A percentile compares a stretch with the other conserved stretches of the same genome.
Conservation (phyloP, 1,140 invertebrate species). For the Choristoneura fumiferana region DNA sequence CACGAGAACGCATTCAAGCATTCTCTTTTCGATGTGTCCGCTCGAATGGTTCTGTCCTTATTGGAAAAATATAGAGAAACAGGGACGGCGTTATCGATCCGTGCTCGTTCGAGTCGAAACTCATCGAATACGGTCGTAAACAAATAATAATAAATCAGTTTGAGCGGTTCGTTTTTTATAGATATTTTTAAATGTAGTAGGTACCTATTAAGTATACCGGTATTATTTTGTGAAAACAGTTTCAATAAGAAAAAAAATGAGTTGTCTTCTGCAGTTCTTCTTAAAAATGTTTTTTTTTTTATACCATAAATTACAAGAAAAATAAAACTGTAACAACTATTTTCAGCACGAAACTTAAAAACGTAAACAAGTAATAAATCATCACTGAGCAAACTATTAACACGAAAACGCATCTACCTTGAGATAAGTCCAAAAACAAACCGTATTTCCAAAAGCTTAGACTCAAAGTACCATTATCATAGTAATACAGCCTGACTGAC, state of each 20-base stretch:
- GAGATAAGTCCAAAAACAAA: not conserved
- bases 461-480: too few relatives aligned
- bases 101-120: conserved; percentile 20
- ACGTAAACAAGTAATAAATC: conserved; percentile 24
- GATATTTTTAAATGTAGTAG: too few relatives aligned
- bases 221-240: too few relatives aligned
- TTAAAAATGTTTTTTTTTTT: too few relatives aligned
- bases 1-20: conserved; percentile 30
- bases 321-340: conserved; percentile 21
- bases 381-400: not conserved
- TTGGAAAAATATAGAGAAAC: conserved; percentile 43
- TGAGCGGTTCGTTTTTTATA: conserved; percentile 12
- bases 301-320: too few relatives aligned
- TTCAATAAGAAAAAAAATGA: too few relatives aligned
- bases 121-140: conserved; percentile 4
- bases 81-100: conserved; percentile 28
- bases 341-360: conserved; percentile 24
- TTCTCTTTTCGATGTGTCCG: conserved; percentile 27
- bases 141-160: conserved; percentile 18
- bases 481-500: too few relatives aligned
- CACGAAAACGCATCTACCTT: not conserved
- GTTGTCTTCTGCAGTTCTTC: too few relatives aligned
- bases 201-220: too few relatives aligned
- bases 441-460: too few relatives aligned
- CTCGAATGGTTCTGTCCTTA: conserved; percentile 34